Conservation (phyloP, 1,140 invertebrate genomes). For the Meloidogyne exigua region DNA sequence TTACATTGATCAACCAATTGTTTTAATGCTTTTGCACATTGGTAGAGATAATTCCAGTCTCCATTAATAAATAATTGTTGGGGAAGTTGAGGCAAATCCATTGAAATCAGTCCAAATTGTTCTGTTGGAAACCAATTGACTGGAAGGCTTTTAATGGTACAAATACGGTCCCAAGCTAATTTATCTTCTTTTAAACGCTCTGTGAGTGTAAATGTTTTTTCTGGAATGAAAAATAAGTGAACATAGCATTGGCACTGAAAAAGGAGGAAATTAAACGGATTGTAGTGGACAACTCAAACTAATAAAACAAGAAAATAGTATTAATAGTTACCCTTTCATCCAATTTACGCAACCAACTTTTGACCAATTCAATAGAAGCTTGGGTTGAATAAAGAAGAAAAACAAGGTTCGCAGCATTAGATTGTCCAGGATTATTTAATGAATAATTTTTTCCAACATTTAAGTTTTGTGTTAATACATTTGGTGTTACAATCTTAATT, state of each 20-base stretch:
- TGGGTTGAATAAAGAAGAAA: slow-evolving; percentile 28
- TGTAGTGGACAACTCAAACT: too few species aligned
- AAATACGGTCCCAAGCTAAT: slow-evolving; percentile 23
- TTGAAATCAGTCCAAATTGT: slow-evolving; percentile 21
- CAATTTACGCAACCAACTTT: slow-evolving; percentile 28
- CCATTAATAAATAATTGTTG: slow-evolving; percentile 28
- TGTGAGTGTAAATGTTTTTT: slow-evolving; percentile 27
- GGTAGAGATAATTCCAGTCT: slow-evolving; percentile 38
- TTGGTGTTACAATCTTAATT: slow-evolving; percentile 24
- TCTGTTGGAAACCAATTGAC: slow-evolving; percentile 38
- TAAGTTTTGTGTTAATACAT: slow-evolving; percentile 12
- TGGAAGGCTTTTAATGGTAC: slow-evolving; percentile 19
- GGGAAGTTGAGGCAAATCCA: slow-evolving; percentile 28
- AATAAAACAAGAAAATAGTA: too few species aligned
- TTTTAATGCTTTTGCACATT: slow-evolving; percentile 31
- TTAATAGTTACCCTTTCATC: background rate
- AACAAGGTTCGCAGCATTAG: slow-evolving; percentile 22
- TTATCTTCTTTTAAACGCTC: slow-evolving; percentile 29
- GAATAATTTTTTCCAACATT: slow-evolving; percentile 33
- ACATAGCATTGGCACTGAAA: slow-evolving; percentile 30
- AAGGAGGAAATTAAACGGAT: background rate
- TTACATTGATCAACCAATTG: slow-evolving; percentile 24
- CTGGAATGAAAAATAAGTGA: slow-evolving; percentile 36
- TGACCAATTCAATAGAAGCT: slow-evolving; percentile 24
- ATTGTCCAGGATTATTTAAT: slow-evolving; percentile 15